Conservation (phyloP, 2,113 vertebrate genomes). For the Dermatemys mawii region DNA sequence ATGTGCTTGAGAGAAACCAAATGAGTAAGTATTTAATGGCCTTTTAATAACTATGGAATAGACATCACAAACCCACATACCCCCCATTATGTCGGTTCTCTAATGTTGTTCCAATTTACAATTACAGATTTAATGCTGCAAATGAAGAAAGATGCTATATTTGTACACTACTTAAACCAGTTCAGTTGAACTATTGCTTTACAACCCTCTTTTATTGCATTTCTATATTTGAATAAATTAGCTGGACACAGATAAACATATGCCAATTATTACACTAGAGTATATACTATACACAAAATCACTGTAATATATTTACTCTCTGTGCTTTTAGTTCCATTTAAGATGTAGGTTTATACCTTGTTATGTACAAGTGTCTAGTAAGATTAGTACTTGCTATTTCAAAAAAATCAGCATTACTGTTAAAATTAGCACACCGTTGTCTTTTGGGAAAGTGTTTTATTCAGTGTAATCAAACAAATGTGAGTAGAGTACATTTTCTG, state of each 20-base stretch:
- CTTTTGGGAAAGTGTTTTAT: background rate
- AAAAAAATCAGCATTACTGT: background rate
- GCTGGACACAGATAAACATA: background rate
- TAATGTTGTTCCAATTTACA: background rate
- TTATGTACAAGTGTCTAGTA: background rate
- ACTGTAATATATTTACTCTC: background rate
- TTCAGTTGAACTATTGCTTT: background rate
- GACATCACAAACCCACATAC: background rate
- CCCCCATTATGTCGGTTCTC: background rate
- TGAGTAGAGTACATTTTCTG: background rate
- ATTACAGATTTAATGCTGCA: background rate
- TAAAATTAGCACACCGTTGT: background rate
- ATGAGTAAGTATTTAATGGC: background rate
- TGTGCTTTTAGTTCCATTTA: background rate
- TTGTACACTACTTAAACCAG: background rate
- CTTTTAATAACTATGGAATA: background rate
- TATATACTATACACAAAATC: background rate
- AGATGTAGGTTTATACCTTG: background rate
- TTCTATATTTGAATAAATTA: background rate
- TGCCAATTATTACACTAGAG: background rate
- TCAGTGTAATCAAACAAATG: background rate
- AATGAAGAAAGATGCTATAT: background rate
- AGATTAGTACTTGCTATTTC: accelerated
- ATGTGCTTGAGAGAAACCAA: background rate
- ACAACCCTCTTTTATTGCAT: background rate